Percentiles rank a stretch among this genome's conserved stretches.
Evolutionary conservation across 2,888 invertebrate species (phyloP).

Genomic region (Galerucella pusilla): DNA sequence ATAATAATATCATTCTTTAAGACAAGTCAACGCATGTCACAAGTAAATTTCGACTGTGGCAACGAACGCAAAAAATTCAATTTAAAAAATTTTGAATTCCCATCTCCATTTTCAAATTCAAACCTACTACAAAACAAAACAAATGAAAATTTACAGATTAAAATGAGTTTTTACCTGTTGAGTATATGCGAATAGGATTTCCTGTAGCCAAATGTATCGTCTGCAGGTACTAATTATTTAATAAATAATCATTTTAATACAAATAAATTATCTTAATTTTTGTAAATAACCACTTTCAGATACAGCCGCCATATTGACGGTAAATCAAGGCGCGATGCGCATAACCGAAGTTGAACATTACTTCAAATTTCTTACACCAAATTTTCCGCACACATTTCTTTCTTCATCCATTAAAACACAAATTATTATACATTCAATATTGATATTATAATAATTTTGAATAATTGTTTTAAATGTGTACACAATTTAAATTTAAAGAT

Average conservation of each 20-base stretch:
- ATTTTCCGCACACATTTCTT: not conserved
- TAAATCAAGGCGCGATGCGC: constrained; percentile 49
- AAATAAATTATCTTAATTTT: constrained; percentile 51
- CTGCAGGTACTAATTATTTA: constrained; percentile 30
- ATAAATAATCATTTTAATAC: constrained; percentile 28
- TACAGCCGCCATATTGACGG: constrained; percentile 84
- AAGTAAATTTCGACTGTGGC: constrained; percentile 9
- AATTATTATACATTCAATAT: not conserved
- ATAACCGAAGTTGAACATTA: constrained; percentile 28
- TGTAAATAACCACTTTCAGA: constrained; percentile 74
- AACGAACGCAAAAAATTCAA: constrained; percentile 44
- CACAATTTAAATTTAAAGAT: constrained; percentile 39
- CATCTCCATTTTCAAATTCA: constrained; percentile 63
- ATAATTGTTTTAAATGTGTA: constrained; percentile 5
- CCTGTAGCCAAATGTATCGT: constrained; percentile 6
- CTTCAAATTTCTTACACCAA: constrained; percentile 19
- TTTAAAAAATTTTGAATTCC: constrained; percentile 61
- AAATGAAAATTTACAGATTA: constrained; percentile 46
- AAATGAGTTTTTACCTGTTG: constrained; percentile 21
- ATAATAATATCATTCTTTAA: not conserved
- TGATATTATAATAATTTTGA: constrained; percentile 5
- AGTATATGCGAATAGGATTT: not conserved
- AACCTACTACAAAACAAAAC: constrained; percentile 55
- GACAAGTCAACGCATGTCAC: not conserved
- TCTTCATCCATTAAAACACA: not conserved